Evolutionary conservation across 2,113 vertebrate genomes (phyloP).

Genomic region (Erinaceus europaeus): DNA sequence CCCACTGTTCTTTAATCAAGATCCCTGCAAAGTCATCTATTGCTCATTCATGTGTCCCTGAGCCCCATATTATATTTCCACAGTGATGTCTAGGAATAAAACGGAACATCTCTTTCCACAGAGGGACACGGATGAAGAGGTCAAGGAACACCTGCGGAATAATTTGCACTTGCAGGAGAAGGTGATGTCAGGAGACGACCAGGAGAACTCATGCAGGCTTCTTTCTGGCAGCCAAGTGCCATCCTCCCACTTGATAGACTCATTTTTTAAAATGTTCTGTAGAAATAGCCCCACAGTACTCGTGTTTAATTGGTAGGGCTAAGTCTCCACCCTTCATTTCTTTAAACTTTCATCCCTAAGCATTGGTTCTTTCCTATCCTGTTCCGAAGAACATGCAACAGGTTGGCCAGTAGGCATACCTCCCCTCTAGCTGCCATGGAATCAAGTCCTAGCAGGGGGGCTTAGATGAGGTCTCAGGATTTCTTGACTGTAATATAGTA

Average conservation of each 20-base stretch:
- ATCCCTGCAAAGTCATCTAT: background rate
- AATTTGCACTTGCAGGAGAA: conserved; percentile 97
- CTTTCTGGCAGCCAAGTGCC: background rate
- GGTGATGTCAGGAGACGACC: conserved; percentile 78
- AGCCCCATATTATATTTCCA: background rate
- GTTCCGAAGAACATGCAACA: background rate
- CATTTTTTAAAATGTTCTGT: background rate
- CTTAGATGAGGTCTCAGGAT: background rate
- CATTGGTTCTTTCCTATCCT: background rate
- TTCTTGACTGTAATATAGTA: background rate
- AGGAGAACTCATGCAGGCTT: accelerated
- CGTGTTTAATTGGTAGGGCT: background rate
- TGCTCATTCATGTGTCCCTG: background rate
- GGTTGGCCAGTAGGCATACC: background rate
- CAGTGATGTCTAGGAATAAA: conserved; percentile 7
- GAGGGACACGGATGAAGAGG: conserved; percentile 98
- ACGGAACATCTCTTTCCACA: conserved; percentile 73
- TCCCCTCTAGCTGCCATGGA: no score
- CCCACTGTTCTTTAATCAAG: background rate
- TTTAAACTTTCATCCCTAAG: background rate
- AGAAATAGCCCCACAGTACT: background rate
- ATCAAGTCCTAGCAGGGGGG: accelerated
- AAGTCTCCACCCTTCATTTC: background rate
- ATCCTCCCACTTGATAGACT: background rate
- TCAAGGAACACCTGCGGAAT: conserved; percentile 93